Evolutionary conservation across 2,888 invertebrate genomes (phyloP).

Genomic region (Luperina testacea): DNA sequence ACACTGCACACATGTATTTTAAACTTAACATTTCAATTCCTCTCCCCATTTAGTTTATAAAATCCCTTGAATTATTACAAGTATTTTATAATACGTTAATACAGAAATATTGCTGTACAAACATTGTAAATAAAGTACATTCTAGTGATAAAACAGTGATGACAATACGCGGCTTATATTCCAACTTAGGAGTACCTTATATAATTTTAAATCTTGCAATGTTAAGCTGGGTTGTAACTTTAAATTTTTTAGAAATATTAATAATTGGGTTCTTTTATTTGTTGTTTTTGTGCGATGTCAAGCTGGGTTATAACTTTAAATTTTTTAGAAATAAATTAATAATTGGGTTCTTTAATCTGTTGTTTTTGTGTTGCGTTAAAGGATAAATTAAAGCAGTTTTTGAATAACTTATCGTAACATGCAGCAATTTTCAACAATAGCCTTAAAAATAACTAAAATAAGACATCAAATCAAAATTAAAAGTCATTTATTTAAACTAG

Average conservation of each 20-base stretch:
- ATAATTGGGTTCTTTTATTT: constrained; percentile 14
- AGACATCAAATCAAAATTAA: background rate
- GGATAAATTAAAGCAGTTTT: background rate
- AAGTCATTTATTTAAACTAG: background rate
- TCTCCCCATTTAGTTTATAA: constrained; percentile 76
- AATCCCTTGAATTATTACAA: constrained; percentile 87
- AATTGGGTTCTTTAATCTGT: background rate
- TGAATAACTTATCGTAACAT: background rate
- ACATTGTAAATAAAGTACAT: constrained; percentile 69
- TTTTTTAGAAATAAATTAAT: constrained; percentile 28
- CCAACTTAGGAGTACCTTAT: constrained; percentile 31
- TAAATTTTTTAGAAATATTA: constrained; percentile 7
- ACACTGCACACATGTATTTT: constrained; percentile 76
- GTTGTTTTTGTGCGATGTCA: constrained; percentile 1
- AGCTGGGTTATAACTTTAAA: constrained; percentile 37
- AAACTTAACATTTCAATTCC: constrained; percentile 82
- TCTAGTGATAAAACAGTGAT: constrained; percentile 55
- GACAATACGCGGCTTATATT: constrained; percentile 43
- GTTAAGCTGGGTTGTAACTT: constrained; percentile 43
- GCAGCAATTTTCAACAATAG: background rate
- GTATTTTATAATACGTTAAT: constrained; percentile 83
- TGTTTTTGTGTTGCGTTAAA: background rate
- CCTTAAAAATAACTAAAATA: background rate
- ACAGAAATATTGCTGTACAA: constrained; percentile 84
- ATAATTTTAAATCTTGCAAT: constrained; percentile 34